Base-by-base conservation (phyloP, 1,140 invertebrate species). In the Trachymyrmex cornetzi region DNA sequence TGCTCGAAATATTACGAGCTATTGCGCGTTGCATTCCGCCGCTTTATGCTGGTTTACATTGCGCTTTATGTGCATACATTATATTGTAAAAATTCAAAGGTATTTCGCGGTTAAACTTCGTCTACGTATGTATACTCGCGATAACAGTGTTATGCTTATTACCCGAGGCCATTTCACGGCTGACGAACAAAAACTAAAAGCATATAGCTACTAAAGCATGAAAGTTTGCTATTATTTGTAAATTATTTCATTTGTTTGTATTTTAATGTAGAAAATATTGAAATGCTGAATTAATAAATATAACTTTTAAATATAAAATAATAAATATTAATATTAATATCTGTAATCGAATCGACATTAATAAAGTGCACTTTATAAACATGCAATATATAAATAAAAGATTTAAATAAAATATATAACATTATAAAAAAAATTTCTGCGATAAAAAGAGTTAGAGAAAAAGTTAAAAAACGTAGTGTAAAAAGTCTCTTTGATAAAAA, bases 31-130 rank as follows among this genome's bases (percentile, higher is more conserved):
- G 44, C 80, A 84, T 74, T 84, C 72, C 69, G 19, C 24, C 55
- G 80, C 55, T 74, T 84, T 50, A 74, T 24, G 50, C 53, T 69
- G 50, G 79, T 81, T 79, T 66, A 81, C 77, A 24, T n/a, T 19
- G 77, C 48, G 48, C 48, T 67, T 67, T 80, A 80, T 69, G 48
- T 69, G 27, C 64, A 34, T 38, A 22, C 64, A 44, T 81, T 71
- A 48, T 64, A 80, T 80, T 69, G 77, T 81, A 81, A 81, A 81
- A 81, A 81, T 81, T 69, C 50, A 53, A 81, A 81, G 48, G 48
- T 69, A 71, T 81, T 55, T 38, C 22, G 64, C 30, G 48, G 77
- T 55, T 71, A 24, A 81, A 81, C 77, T 81, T 85, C 44, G 48
- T 77, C 9, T 11, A 6, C 7, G 30, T 63, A 50, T 61, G 19